Conservation (phyloP, 1,140 invertebrate species). For the Heliconius eleuchia region DNA sequence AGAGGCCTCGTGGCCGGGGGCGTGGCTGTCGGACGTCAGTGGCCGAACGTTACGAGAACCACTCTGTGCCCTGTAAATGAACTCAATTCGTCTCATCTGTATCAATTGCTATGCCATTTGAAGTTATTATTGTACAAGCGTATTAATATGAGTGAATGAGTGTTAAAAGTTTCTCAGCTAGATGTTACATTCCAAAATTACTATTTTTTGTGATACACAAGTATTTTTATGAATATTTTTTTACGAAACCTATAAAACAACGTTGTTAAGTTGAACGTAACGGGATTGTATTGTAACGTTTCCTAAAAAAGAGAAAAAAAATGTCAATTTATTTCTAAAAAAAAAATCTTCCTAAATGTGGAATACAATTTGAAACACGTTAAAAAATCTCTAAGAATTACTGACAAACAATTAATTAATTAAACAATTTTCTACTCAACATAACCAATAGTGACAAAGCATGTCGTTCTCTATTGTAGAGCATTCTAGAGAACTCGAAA, state of each 20-base stretch:
- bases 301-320: too few relatives aligned
- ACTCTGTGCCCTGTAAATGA: constrained; percentile 20
- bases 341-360: too few relatives aligned
- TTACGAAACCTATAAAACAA: too few relatives aligned
- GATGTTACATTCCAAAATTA: neutral
- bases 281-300: too few relatives aligned
- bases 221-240: too few relatives aligned
- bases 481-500: neutral
- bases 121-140: constrained; percentile 4
- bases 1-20: constrained; percentile 46
- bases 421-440: too few relatives aligned
- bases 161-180: neutral
- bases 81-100: constrained; percentile 25
- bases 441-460: too few relatives aligned
- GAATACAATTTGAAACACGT: too few relatives aligned
- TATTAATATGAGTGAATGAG: constrained; percentile 17
- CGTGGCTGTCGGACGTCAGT: constrained; percentile 55
- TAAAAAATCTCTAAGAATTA: too few relatives aligned
- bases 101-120: constrained; percentile 28
- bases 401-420: too few relatives aligned
- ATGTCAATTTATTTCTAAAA: too few relatives aligned
- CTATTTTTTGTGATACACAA: neutral
- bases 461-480: neutral
- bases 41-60: neutral
- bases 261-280: too few relatives aligned